Evolutionary conservation across 2,113 vertebrate genomes (phyloP), one percentile per base, ranked within the genome.

Genomic region (Gadus macrocephalus): DNA sequence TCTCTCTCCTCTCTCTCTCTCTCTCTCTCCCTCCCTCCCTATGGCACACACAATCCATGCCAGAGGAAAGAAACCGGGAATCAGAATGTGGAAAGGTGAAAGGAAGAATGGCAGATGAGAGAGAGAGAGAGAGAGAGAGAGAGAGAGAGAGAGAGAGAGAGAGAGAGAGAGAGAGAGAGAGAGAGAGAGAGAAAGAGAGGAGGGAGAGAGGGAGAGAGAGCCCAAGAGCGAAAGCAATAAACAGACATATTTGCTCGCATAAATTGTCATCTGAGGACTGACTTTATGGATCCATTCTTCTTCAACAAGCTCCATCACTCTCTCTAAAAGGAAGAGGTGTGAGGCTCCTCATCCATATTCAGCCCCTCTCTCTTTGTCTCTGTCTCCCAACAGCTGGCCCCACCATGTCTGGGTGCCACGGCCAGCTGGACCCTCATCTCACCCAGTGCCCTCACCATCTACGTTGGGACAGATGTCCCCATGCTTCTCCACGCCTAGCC

Each of bases 301-400:
- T 35, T 35, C 5, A 35, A 35, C 31, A 35, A 35, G 31, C 31
- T 35, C 31, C 31, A 35, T 35, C 31, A 25, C 31, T 5, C 31
- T 35, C 31, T 35, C 31, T 35, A 35, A 35, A 35, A 4, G 6
- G 31, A 35, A 35, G 31, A 35, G 31, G 31, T 35, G 31, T 35
- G 4, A 35, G 31, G 85, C 19, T 83, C 80, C 79, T 88, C 88
- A 88, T 88, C 80, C 86, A 88, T 88, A 88, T 89, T 87, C 86
- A 87, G 81, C 2, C 17, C 64, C 88, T 86, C 87, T 89, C 85
- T 89, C 86, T 81, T 82, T 69, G 73, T 74, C 72, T 5, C 55
- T 58, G 55, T 49, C 42, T 49, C 42, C 42, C 42, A 7, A 49
- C 42, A 49, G 42, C 42, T 49, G 42, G 42, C 42, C 11, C 42